Conservation (phyloP, 2,113 vertebrate genomes). For the Perca schrenkii region DNA sequence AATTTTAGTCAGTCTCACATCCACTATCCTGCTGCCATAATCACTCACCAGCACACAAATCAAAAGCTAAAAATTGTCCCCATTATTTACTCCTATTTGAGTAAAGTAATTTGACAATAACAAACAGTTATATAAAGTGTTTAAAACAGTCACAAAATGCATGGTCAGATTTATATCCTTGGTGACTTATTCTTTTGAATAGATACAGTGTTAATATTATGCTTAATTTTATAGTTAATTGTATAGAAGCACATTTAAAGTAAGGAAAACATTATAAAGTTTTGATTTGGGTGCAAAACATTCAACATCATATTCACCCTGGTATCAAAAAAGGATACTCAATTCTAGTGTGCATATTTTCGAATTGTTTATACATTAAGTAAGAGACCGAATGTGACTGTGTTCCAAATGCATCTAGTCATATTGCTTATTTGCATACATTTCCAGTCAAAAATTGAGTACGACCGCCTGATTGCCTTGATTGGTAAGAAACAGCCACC, state of each 20-base stretch:
- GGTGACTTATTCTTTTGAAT: too few relatives aligned
- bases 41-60: too few relatives aligned
- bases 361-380: not conserved
- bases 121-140: too few relatives aligned
- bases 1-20: not conserved
- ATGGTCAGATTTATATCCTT: too few relatives aligned
- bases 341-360: not conserved
- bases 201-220: too few relatives aligned
- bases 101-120: too few relatives aligned
- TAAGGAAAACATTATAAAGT: not conserved
- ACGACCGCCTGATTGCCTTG: conserved; percentile 92
- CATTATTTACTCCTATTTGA: not conserved
- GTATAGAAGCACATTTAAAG: not conserved
- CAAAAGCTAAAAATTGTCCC: not conserved
- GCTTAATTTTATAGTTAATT: too few relatives aligned
- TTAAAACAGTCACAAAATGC: too few relatives aligned
- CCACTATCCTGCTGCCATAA: too few relatives aligned
- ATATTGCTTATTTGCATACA: not conserved
- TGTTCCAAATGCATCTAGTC: not conserved
- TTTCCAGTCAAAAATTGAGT: conserved; percentile 94
- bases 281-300: not conserved
- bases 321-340: not conserved
- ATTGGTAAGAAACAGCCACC: conserved; percentile 91
- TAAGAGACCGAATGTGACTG: not conserved
- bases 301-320: not conserved